phyloP scores from a whole-genome alignment of 1,140 invertebrate species.

The Metopolophium dirhodum region DNA sequence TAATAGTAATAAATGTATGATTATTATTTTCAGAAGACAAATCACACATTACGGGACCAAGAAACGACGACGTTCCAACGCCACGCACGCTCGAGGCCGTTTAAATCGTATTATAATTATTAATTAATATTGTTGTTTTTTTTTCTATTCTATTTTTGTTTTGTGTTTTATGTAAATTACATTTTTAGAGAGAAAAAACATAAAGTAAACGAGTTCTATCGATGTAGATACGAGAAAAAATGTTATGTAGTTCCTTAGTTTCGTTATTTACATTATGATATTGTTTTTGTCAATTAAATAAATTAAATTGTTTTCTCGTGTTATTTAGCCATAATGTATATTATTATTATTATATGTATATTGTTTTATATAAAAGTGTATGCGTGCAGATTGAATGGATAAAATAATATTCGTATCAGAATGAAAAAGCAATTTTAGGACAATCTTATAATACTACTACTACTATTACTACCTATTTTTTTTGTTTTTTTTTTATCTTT shows the following conservation, averaged over 20 bases:
- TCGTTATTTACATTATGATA: conserved; percentile 32
- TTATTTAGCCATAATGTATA: conserved; percentile 22
- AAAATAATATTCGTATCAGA: not conserved
- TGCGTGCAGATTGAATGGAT: not conserved
- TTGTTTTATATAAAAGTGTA: not conserved
- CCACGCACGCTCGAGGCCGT: not conserved
- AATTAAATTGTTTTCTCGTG: conserved; percentile 44
- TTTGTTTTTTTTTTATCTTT: not conserved
- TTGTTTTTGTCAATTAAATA: conserved; percentile 54
- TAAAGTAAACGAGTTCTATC: not conserved
- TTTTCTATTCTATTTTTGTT: not conserved
- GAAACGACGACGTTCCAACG: conserved; percentile 36
- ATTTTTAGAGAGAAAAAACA: conserved; percentile 24
- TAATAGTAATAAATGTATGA: not conserved
- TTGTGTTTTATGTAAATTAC: conserved; percentile 32
- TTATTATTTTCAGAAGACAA: conserved; percentile 33
- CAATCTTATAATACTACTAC: not conserved
- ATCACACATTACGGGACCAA: conserved; percentile 30
- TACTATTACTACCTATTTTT: not conserved
- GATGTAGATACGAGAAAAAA: conserved; percentile 19
- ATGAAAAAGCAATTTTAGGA: conserved; percentile 44
- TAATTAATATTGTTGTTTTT: conserved; percentile 24
- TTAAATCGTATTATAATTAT: conserved; percentile 41
- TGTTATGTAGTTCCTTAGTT: conserved; percentile 50
- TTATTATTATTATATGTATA: not conserved